These are phyloP conservation scores for Romanogobio albipinnatus DNA, from an alignment of 2,113 vertebrate genomes.

Conservation along the genomic window DNA sequence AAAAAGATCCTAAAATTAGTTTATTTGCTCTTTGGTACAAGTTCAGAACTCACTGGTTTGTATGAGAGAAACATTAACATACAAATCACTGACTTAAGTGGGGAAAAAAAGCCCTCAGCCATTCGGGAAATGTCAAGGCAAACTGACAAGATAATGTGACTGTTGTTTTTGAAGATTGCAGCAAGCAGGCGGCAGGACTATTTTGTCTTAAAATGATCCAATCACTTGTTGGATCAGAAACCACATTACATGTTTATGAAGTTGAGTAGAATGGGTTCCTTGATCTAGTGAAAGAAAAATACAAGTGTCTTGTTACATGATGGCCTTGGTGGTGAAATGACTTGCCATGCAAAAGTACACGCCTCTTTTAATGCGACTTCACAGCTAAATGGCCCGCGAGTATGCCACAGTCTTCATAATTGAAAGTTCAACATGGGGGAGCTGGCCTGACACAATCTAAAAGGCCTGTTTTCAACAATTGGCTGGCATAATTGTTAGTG, in stretches of 20 bases:
- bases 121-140: conserved; percentile 18
- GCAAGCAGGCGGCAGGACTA: conserved; percentile 21
- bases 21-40: conserved; percentile 39
- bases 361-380: not conserved
- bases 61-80: conserved; percentile 9
- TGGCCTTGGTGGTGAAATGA: not conserved
- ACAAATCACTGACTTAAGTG: not conserved
- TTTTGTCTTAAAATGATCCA: conserved; percentile 20
- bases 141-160: conserved; percentile 20
- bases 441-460: conserved; percentile 28
- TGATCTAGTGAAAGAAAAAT: conserved; percentile 24
- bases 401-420: not conserved
- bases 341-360: not conserved
- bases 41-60: conserved; percentile 10
- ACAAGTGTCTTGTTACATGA: conserved; percentile 29
- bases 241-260: conserved; percentile 18
- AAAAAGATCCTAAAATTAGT: conserved; percentile 30
- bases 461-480: conserved; percentile 52
- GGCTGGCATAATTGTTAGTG: conserved; percentile 54
- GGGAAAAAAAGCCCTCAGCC: not conserved
- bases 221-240: conserved; percentile 39
- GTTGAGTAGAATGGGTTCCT: not conserved
- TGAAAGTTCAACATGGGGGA: conserved; percentile 2
- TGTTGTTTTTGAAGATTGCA: conserved; percentile 10
- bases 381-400: not conserved